Base-by-base conservation (phyloP, 2,113 vertebrate genomes). In the Atherinomorus stipes region DNA sequence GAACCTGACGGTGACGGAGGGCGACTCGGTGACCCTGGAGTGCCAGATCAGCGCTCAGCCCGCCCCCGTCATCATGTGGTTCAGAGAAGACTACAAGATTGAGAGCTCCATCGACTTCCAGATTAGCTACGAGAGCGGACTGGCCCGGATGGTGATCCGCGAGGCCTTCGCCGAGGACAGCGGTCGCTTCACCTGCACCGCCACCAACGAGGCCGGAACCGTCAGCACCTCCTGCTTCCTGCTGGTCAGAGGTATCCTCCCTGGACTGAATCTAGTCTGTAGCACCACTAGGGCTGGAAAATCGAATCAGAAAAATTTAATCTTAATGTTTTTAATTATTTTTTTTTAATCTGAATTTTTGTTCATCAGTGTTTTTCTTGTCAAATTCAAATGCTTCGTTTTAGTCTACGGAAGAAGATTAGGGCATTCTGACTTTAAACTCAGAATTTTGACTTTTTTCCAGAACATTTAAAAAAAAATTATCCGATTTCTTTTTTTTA, bases 91-190 rank as follows among this genome's bases (percentile, higher is more conserved):
- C 92, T 99, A 98, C 91, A 96, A 95, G 81, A 98, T 99, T 21
- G 97, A 99, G 87, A 96, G 92, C 78, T 98, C 97, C 75, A 97
- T 97, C 70, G 98, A 99, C 74, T 99, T 99, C 88, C 98, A 99
- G 91, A 97, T 97, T 78, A 96, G 91, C 75, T 98, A 96, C 58
- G 91, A 95, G 85, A 88, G 72, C 40, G 95, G 95, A 44, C 84
- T 94, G 12, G 95, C 96, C 74, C 93, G 94, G 16, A 90, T 98
- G 23, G 88, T 96, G 74, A 99, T 99, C 78, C 97, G 98, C 0
- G 98, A 99, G 91, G 98, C 96, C 3, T 99, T 99, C 67, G 97
- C 97, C 0, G 98, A 99, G 87, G 98, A 99, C 90, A 99, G 98
- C 5, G 98, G 98, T 15, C 94, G 95, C 86, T 99, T 99, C 87